phyloP scores from a whole-genome alignment of 2,888 invertebrate species.

The Tuta absoluta region DNA sequence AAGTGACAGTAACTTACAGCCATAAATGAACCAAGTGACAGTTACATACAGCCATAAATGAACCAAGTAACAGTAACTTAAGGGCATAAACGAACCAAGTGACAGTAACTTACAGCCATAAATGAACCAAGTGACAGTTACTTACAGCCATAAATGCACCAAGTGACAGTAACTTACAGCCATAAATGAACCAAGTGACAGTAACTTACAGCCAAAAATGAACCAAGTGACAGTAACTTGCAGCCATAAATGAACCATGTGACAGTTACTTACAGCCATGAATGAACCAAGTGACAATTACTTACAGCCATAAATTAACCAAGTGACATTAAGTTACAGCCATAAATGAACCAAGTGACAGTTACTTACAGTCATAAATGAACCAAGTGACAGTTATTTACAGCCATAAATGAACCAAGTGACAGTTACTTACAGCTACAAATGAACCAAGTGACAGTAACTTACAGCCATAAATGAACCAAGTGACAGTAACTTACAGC shows the following conservation, averaged over 20 bases:
- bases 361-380: slow-evolving; percentile 78
- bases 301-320: slow-evolving; percentile 77
- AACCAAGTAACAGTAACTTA: slow-evolving; percentile 75
- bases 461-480: slow-evolving; percentile 77
- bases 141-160: slow-evolving; percentile 77
- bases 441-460: slow-evolving; percentile 77
- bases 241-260: slow-evolving; percentile 75
- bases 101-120: slow-evolving; percentile 78
- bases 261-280: slow-evolving; percentile 78
- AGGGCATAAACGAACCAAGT: slow-evolving; percentile 74
- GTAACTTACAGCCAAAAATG: slow-evolving; percentile 78
- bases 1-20: slow-evolving; percentile 77
- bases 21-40: slow-evolving; percentile 77
- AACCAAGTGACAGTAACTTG: slow-evolving; percentile 74
- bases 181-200: slow-evolving; percentile 77
- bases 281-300: slow-evolving; percentile 78
- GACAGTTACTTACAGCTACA: slow-evolving; percentile 78
- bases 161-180: slow-evolving; percentile 77
- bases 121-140: slow-evolving; percentile 77
- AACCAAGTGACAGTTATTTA: slow-evolving; percentile 74
- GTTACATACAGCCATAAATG: slow-evolving; percentile 78
- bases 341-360: slow-evolving; percentile 77
- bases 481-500: slow-evolving; percentile 77
- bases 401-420: slow-evolving; percentile 75
- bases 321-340: slow-evolving; percentile 77